Evolutionary conservation across 2,113 vertebrate genomes (phyloP).

Genomic region (Oncorhynchus kisutch): DNA sequence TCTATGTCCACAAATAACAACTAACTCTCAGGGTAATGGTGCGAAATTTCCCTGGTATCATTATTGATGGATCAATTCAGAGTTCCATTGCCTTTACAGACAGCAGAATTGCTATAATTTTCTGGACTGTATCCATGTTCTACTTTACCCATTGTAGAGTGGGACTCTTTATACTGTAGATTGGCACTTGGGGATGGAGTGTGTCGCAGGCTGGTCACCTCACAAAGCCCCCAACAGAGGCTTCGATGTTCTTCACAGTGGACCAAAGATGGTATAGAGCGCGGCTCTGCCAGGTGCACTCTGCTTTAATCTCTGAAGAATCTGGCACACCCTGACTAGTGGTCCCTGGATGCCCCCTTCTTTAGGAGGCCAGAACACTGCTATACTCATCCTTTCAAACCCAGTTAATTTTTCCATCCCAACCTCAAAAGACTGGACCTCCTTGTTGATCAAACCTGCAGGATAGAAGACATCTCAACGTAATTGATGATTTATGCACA

Average conservation of each 20-base stretch:
- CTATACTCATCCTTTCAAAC: neutral
- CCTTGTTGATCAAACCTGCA: neutral
- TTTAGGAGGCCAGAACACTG: neutral
- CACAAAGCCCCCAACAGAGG: conserved; percentile 52
- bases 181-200: conserved; percentile 51
- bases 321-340: conserved; percentile 20
- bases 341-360: neutral
- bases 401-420: neutral
- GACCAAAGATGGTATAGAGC: conserved; percentile 64
- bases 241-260: conserved; percentile 64
- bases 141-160: conserved; percentile 23
- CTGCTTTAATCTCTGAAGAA: conserved; percentile 63
- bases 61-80: conserved; percentile 43
- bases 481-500: neutral
- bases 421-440: neutral
- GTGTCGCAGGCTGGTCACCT: conserved; percentile 43
- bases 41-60: conserved; percentile 39
- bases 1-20: conserved; percentile 31
- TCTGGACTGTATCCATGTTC: conserved; percentile 23
- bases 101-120: conserved; percentile 54
- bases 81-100: conserved; percentile 36
- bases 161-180: conserved; percentile 49
- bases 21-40: conserved; percentile 47
- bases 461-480: neutral
- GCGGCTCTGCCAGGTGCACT: conserved; percentile 55